phyloP scores from a whole-genome alignment of 2,888 invertebrate species.

The Deroplatys truncata region DNA sequence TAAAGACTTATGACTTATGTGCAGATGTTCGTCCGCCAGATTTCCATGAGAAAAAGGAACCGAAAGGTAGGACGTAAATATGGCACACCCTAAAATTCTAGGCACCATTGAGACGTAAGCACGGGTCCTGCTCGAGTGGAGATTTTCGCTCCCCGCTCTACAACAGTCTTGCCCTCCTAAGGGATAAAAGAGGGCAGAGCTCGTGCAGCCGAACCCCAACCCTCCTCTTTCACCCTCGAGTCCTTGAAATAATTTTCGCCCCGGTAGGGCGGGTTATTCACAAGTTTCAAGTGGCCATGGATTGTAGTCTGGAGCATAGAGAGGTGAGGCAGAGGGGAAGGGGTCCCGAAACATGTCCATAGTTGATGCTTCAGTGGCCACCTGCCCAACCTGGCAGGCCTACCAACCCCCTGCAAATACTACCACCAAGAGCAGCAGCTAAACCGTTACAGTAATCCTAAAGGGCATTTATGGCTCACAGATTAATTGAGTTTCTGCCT shows the following conservation, averaged over 20 bases:
- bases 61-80: not conserved
- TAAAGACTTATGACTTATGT: not conserved
- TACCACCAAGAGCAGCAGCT: not conserved
- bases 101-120: not conserved
- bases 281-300: slow-evolving; percentile 22
- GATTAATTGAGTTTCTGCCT: not conserved
- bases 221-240: not conserved
- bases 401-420: not conserved
- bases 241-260: slow-evolving; percentile 26
- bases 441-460: not conserved
- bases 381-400: not conserved
- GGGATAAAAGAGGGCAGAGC: not conserved
- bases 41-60: not conserved
- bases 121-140: not conserved
- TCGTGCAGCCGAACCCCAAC: not conserved
- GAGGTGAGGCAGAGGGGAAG: not conserved
- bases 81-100: not conserved
- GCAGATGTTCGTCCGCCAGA: not conserved
- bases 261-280: slow-evolving; percentile 23
- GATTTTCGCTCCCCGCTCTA: not conserved
- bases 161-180: not conserved
- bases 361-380: not conserved
- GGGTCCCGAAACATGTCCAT: not conserved
- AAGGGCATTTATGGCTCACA: not conserved
- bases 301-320: not conserved